phyloP scores from a whole-genome alignment of 2,797 vertebrate species.

The Psittacula derbiana region DNA sequence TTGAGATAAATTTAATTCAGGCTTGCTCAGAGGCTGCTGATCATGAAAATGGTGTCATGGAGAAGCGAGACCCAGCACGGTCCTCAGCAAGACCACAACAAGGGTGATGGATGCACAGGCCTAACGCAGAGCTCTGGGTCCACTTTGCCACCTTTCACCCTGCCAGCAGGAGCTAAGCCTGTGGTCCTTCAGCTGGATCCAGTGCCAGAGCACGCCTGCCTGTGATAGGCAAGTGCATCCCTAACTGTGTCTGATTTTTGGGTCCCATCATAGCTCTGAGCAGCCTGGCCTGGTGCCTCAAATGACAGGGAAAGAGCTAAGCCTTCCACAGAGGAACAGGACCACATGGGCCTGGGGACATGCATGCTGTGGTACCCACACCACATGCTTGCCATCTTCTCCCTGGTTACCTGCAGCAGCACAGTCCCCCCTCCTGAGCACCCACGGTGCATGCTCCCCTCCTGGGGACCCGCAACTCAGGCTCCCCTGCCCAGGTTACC shows the following conservation, averaged over 20 bases:
- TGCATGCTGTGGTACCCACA: accelerated
- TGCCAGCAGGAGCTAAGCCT: neutral
- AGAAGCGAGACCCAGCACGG: neutral
- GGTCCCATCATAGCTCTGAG: neutral
- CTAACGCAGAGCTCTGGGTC: accelerated
- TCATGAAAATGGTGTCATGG: neutral
- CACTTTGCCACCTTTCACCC: neutral
- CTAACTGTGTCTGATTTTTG: accelerated
- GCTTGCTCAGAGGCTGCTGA: neutral
- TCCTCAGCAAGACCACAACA: accelerated
- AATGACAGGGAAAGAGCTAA: accelerated
- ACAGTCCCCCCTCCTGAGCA: neutral
- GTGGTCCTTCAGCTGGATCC: neutral
- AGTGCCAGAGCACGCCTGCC: neutral
- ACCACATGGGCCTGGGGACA: neutral
- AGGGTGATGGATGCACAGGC: accelerated
- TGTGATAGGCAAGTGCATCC: neutral
- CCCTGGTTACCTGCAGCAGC: no score
- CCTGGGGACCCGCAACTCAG: neutral
- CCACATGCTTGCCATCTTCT: accelerated
- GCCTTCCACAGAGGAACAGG: neutral
- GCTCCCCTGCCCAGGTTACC: neutral
- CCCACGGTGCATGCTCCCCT: neutral
- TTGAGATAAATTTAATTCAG: neutral
- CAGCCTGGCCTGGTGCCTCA: neutral